Evolutionary conservation across 2,888 invertebrate species (phyloP).

Genomic region (Protophormia terraenovae): DNA sequence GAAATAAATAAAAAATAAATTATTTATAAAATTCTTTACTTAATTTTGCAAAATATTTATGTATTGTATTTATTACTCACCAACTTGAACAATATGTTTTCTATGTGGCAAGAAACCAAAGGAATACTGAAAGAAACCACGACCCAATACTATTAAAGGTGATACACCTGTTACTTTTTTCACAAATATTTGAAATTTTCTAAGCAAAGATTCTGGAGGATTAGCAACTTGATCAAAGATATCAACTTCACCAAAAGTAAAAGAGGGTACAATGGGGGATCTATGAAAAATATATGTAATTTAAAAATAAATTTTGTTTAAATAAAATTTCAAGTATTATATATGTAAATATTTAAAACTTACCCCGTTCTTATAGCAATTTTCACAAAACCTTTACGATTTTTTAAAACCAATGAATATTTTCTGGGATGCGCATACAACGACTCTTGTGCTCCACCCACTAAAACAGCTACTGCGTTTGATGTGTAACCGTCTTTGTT

Average conservation of each 20-base stretch:
- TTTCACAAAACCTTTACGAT: conserved; percentile 90
- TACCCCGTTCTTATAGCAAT: conserved; percentile 89
- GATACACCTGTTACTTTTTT: conserved; percentile 87
- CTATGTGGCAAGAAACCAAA: conserved; percentile 93
- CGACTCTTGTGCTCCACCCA: conserved; percentile 95
- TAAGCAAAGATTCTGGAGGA: conserved; percentile 85
- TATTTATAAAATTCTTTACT: no score
- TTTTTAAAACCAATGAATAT: conserved; percentile 87
- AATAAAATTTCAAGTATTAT: no score
- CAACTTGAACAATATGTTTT: conserved; percentile 91
- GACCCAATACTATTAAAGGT: conserved; percentile 88
- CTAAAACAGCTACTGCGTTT: conserved; percentile 87
- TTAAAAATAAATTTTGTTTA: no score
- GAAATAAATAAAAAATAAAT: conserved; percentile 71
- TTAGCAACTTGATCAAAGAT: conserved; percentile 89
- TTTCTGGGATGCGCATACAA: conserved; percentile 90
- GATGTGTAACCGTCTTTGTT: conserved; percentile 80
- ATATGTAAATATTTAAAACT: conserved; percentile 66
- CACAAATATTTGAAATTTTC: conserved; percentile 86
- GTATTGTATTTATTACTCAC: conserved; percentile 87
- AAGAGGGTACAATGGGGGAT: conserved; percentile 91
- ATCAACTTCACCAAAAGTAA: conserved; percentile 95
- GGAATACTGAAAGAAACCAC: conserved; percentile 95
- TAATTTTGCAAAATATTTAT: no score
- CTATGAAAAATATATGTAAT: conserved; percentile 83